These are phyloP conservation scores for Scaptomyza polygonia DNA, from an alignment of 2,888 invertebrate genomes.

Conservation along the genomic window DNA sequence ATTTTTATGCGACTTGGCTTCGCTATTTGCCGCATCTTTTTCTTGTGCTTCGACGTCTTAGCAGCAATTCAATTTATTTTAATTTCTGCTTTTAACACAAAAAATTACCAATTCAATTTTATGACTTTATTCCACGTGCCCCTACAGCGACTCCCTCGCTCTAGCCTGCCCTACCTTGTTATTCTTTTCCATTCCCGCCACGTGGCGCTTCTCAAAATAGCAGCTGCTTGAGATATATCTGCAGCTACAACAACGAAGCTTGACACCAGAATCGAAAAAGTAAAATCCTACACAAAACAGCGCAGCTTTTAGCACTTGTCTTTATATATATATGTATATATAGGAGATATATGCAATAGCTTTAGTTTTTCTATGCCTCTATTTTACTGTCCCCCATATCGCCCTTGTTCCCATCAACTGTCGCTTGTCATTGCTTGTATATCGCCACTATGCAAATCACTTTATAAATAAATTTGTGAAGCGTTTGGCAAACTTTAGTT, in stretches of 20 bases:
- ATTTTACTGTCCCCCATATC: neutral
- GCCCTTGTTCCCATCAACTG: neutral
- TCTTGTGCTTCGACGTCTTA: conserved; percentile 55
- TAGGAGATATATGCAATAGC: no score
- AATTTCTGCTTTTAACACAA: conserved; percentile 80
- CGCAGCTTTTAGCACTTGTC: conserved; percentile 17
- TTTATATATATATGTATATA: neutral
- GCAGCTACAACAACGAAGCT: conserved; percentile 11
- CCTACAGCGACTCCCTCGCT: neutral
- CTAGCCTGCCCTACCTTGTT: neutral
- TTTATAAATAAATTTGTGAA: conserved; percentile 74
- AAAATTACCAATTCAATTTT: conserved; percentile 82
- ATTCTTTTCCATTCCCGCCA: conserved; percentile 33
- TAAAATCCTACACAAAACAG: conserved; percentile 32
- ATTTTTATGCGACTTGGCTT: conserved; percentile 45
- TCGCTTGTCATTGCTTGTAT: conserved; percentile 41
- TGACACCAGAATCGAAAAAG: conserved; percentile 50
- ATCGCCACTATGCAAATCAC: conserved; percentile 72
- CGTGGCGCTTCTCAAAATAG: conserved; percentile 62
- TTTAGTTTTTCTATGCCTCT: conserved; percentile 46
- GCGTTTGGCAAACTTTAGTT: conserved; percentile 48
- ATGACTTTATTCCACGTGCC: conserved; percentile 70
- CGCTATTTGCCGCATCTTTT: conserved; percentile 51
- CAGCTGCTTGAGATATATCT: conserved; percentile 50
- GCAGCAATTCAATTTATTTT: conserved; percentile 80